Conservation (phyloP, 2,113 vertebrate species). For the Psittacara wagleri region DNA sequence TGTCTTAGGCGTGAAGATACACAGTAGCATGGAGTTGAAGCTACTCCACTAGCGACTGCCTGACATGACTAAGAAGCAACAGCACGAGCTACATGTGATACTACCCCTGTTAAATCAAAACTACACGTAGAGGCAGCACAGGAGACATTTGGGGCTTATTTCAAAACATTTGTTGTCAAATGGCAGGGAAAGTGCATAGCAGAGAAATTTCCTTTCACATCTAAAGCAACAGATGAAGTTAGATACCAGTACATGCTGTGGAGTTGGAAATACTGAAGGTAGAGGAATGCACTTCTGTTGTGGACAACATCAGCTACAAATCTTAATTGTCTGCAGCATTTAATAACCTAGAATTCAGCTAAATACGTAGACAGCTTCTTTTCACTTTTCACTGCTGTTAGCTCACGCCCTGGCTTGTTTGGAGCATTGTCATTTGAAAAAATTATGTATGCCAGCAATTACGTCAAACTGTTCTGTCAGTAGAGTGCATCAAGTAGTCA, state of each 20-base stretch:
- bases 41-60: neutral
- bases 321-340: neutral
- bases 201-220: neutral
- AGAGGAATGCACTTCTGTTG: neutral
- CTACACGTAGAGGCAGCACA: neutral
- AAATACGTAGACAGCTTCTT: neutral
- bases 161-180: neutral
- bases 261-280: neutral
- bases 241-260: neutral
- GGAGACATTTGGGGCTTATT: neutral
- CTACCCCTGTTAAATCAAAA: neutral
- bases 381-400: neutral
- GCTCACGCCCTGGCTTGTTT: conserved; percentile 46
- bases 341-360: neutral
- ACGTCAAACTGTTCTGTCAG: conserved; percentile 23
- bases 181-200: neutral
- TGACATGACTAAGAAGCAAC: neutral
- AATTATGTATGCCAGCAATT: conserved; percentile 39
- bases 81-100: neutral
- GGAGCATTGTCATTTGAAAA: conserved; percentile 47
- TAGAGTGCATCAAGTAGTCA: conserved; percentile 21
- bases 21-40: neutral
- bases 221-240: neutral
- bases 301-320: neutral
- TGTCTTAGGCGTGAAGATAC: neutral